Conservation (phyloP, 2,113 vertebrate species). For the Formicarius rufipectus region DNA sequence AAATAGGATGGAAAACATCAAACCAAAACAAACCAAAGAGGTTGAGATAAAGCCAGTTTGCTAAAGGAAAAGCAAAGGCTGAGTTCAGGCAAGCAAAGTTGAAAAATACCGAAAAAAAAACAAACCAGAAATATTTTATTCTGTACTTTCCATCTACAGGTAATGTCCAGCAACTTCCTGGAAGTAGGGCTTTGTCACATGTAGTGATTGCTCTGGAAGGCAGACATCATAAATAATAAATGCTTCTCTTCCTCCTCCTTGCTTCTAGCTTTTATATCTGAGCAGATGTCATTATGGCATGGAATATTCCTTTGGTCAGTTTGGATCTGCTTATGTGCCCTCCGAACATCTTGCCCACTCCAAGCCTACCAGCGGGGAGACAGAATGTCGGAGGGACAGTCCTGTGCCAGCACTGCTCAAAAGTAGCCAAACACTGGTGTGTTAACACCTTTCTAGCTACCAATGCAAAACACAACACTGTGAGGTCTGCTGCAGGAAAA, state of each 20-base stretch:
- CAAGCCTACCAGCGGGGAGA: not conserved
- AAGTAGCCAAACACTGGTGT: not conserved
- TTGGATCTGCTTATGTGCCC: not conserved
- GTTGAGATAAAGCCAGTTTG: not conserved
- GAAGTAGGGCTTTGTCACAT: not conserved
- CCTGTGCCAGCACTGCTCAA: not conserved
- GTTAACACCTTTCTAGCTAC: not conserved
- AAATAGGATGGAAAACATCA: not conserved
- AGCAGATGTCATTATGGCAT: not conserved
- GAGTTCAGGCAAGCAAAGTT: not conserved
- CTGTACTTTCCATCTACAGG: no score
- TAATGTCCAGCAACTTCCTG: not conserved
- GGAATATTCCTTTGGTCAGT: not conserved
- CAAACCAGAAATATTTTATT: not conserved
- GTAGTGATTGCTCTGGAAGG: fast-evolving
- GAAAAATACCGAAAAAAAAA: not conserved
- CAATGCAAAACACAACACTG: not conserved
- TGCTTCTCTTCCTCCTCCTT: not conserved
- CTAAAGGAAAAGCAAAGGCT: not conserved
- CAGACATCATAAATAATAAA: not conserved
- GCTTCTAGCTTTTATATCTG: not conserved
- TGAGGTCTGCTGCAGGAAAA: not conserved
- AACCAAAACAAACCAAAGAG: not conserved
- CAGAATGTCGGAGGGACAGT: not conserved
- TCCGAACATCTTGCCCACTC: not conserved